These are phyloP conservation scores for Cossypha dichroa DNA, from an alignment of 2,797 vertebrate species.

Conservation along the genomic window DNA sequence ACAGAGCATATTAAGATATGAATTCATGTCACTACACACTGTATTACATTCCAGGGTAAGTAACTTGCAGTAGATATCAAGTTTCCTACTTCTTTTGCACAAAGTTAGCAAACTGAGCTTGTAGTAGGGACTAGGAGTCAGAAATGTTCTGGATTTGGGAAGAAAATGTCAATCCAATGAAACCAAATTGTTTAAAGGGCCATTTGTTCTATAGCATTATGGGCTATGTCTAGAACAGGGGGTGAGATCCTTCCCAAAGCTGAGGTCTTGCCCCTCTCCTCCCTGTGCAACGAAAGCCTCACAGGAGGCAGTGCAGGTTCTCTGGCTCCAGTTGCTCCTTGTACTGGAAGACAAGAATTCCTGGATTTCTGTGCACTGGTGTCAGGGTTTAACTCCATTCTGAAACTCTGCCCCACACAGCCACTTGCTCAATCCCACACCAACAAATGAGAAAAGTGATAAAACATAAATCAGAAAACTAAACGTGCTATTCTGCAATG, in stretches of 20 bases:
- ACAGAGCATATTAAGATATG: background rate
- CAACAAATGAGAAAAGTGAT: background rate
- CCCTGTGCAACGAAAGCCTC: background rate
- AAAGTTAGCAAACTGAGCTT: background rate
- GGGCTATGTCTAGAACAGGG: fast-evolving
- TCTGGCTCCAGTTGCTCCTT: background rate
- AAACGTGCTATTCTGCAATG: background rate
- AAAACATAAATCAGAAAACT: background rate
- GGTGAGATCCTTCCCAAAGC: background rate
- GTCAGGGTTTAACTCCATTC: fast-evolving
- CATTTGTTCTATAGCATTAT: background rate
- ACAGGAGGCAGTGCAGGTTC: background rate
- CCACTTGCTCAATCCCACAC: background rate
- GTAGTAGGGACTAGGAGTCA: background rate
- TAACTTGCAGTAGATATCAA: background rate
- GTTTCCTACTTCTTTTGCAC: background rate
- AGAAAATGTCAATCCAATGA: background rate
- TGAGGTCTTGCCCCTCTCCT: background rate
- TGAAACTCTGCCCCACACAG: background rate
- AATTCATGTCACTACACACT: background rate
- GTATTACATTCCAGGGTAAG: background rate
- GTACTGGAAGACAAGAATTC: background rate
- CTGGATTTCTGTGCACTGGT: background rate
- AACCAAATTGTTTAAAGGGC: background rate
- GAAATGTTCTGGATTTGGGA: background rate